Evolutionary conservation across 1,140 invertebrate genomes (phyloP).

Genomic region (Polypedilum vanderplanki): DNA sequence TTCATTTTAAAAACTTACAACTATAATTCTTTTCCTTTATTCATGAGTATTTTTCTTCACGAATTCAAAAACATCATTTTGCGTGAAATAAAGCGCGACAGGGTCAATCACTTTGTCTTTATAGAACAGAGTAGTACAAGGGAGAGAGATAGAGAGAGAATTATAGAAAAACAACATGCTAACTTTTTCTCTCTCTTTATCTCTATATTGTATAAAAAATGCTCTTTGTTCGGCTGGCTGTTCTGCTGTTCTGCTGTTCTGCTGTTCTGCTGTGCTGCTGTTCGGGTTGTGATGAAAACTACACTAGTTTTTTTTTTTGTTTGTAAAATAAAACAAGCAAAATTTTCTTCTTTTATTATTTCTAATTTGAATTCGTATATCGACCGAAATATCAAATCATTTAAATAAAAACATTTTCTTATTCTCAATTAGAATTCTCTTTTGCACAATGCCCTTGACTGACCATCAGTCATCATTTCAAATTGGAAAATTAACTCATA

Average conservation of each 20-base stretch:
- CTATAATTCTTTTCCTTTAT: not conserved
- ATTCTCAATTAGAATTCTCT: no score
- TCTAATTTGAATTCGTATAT: no score
- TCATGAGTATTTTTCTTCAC: not conserved
- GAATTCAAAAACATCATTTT: not conserved
- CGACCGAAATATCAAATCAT: no score
- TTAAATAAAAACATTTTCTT: no score
- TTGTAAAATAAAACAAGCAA: not conserved
- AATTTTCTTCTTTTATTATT: no score
- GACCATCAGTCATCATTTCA: no score
- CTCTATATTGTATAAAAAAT: not conserved
- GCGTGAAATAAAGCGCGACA: not conserved
- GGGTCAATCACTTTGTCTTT: not conserved
- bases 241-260: no score
- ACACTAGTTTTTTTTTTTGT: not conserved
- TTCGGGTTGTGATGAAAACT: not conserved
- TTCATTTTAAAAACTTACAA: not conserved
- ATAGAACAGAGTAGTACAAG: no score
- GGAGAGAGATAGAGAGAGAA: no score
- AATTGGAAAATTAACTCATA: no score
- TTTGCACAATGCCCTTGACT: no score
- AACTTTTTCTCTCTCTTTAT: not conserved
- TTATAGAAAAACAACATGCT: not conserved
- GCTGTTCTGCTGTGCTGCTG: no score
- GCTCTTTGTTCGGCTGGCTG: not conserved